Percentiles rank a stretch among this genome's conserved stretches.
Conservation (phyloP, 2,888 invertebrate genomes). For the Mycalesis mineus region DNA sequence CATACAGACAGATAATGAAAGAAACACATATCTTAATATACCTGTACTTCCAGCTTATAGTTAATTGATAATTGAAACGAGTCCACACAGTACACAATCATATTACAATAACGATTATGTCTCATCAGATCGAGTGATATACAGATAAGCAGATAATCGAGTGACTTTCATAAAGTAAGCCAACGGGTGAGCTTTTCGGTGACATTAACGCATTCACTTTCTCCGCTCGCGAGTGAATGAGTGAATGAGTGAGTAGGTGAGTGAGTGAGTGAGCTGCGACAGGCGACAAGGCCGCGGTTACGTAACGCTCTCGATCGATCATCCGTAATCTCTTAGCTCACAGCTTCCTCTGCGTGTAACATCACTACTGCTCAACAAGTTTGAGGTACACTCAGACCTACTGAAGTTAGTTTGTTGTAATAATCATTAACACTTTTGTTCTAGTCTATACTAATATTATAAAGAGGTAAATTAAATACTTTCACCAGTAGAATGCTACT, state of each 20-base stretch:
- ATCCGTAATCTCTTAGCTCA: conserved; percentile 44
- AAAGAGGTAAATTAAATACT: no score
- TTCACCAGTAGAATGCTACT: no score
- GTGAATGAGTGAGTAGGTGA: background rate
- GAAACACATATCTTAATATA: no score
- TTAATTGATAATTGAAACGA: background rate
- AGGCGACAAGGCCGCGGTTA: conserved; percentile 2
- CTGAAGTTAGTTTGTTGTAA: no score
- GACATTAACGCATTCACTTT: conserved; percentile 9
- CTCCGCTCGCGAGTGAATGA: background rate
- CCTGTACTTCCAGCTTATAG: no score
- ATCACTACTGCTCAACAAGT: conserved; percentile 1
- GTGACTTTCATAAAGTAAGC: background rate
- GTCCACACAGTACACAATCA: background rate
- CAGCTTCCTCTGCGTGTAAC: conserved; percentile 35
- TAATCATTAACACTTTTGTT: no score
- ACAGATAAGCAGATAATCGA: background rate
- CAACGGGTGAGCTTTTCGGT: background rate
- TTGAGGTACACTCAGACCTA: background rate
- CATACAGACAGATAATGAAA: no score
- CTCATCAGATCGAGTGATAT: background rate
- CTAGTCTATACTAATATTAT: no score
- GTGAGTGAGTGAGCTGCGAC: background rate
- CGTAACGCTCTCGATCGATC: conserved; percentile 40
- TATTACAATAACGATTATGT: background rate